Evolutionary conservation across 2,888 invertebrate genomes (phyloP).

Genomic region (Macrosiphum euphorbiae): DNA sequence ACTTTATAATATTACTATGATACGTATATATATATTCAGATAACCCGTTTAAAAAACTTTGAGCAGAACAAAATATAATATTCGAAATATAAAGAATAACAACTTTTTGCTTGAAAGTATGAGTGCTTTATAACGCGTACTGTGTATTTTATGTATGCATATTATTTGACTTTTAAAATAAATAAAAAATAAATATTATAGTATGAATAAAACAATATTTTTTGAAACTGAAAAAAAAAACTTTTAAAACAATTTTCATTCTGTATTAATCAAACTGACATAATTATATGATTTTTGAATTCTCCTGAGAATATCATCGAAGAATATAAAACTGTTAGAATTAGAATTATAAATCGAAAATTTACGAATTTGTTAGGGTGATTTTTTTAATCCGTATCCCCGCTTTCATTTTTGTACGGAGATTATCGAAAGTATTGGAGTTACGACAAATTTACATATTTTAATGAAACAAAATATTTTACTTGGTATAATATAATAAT

Average conservation of each 20-base stretch:
- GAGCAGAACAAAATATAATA: not conserved
- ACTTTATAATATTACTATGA: not conserved
- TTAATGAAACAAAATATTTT: slow-evolving; percentile 37
- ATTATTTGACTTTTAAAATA: not conserved
- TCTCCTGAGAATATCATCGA: not conserved
- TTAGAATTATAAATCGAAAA: slow-evolving; percentile 26
- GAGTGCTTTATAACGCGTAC: not conserved
- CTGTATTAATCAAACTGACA: not conserved
- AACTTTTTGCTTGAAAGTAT: not conserved
- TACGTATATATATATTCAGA: not conserved
- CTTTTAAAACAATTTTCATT: not conserved
- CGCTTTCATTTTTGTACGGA: not conserved
- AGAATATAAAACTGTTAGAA: not conserved
- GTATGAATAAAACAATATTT: not conserved
- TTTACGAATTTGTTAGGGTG: not conserved
- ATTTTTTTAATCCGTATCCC: slow-evolving; percentile 9
- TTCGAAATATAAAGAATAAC: not conserved
- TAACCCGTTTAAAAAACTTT: not conserved
- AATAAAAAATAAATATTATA: not conserved
- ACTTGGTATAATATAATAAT: not conserved
- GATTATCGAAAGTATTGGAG: not conserved
- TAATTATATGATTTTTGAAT: not conserved
- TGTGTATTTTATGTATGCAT: not conserved
- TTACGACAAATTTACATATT: slow-evolving; percentile 22
- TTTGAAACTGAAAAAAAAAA: not conserved